Evolutionary conservation across 2,888 invertebrate species (phyloP).

Genomic region (Lasioglossum marginatum): DNA sequence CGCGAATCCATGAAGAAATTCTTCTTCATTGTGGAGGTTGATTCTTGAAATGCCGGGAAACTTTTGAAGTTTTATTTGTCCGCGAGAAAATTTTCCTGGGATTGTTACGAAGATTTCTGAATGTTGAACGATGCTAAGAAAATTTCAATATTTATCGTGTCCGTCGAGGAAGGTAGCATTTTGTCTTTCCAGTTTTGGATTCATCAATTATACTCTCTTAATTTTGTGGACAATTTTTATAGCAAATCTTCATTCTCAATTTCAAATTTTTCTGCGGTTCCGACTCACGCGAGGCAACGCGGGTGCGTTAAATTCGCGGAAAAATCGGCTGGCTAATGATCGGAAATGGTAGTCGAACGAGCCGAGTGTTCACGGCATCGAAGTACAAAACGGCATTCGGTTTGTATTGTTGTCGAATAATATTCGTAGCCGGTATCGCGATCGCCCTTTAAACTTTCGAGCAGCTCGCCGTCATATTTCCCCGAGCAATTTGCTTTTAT

Average conservation of each 20-base stretch:
- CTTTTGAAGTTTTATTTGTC: background rate
- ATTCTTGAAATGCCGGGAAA: background rate
- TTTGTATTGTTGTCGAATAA: constrained; percentile 7
- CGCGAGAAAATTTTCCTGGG: background rate
- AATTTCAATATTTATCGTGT: background rate
- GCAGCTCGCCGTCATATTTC: background rate
- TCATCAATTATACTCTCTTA: background rate
- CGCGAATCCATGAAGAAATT: background rate
- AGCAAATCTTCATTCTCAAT: too few relatives aligned
- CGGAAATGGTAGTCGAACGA: background rate
- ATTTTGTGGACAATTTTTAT: background rate
- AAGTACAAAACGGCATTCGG: background rate
- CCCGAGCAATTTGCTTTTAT: constrained; percentile 12
- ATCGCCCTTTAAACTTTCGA: constrained; percentile 41
- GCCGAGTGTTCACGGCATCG: background rate
- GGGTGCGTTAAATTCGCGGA: background rate
- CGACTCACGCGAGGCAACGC: background rate
- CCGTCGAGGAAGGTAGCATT: background rate
- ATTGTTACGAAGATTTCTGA: background rate
- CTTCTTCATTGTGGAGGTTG: background rate
- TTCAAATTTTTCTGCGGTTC: background rate
- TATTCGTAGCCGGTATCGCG: background rate
- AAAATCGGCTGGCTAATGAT: background rate
- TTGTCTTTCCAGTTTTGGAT: background rate
- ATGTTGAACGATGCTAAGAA: background rate